Conservation (phyloP, 2,888 invertebrate genomes). For the Morinoia aosen region DNA sequence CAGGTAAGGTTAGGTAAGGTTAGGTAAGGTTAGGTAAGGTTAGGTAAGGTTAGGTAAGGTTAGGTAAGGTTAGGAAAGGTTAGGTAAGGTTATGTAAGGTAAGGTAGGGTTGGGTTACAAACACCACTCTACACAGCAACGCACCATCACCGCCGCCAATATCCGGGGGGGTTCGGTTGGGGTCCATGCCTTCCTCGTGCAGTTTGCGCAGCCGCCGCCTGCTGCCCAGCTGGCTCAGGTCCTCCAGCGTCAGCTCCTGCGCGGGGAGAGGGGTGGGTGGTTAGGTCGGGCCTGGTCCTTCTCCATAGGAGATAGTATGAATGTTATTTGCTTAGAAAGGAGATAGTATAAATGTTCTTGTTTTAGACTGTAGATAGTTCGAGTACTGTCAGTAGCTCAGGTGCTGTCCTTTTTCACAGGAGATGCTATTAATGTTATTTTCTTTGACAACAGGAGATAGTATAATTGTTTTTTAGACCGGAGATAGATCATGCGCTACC, state of each 20-base stretch:
- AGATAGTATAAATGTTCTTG: too few species aligned
- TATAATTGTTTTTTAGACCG: too few species aligned
- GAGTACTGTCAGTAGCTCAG: too few species aligned
- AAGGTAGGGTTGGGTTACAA: background rate
- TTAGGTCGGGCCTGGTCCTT: background rate
- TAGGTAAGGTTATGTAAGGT: background rate
- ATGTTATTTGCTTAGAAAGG: background rate
- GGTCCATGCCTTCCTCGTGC: constrained; percentile 66
- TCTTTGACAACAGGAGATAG: too few species aligned
- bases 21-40: too few species aligned
- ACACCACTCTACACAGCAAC: background rate
- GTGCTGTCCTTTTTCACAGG: too few species aligned
- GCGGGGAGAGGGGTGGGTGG: too few species aligned
- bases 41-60: too few species aligned
- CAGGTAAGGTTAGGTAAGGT: too few species aligned
- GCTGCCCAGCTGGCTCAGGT: constrained; percentile 60
- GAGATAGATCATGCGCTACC: too few species aligned
- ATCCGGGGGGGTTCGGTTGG: background rate
- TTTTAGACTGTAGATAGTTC: too few species aligned
- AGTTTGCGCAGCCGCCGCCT: constrained; percentile 59
- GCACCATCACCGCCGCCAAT: background rate
- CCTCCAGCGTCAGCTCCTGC: constrained; percentile 64
- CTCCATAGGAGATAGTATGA: background rate
- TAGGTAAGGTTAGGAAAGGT: background rate
- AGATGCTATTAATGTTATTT: too few species aligned